A percentile compares a stretch with the other conserved stretches of the same genome.
These are phyloP conservation scores for Apamea sordens DNA, from an alignment of 2,888 invertebrate species.

Conservation along the genomic window DNA sequence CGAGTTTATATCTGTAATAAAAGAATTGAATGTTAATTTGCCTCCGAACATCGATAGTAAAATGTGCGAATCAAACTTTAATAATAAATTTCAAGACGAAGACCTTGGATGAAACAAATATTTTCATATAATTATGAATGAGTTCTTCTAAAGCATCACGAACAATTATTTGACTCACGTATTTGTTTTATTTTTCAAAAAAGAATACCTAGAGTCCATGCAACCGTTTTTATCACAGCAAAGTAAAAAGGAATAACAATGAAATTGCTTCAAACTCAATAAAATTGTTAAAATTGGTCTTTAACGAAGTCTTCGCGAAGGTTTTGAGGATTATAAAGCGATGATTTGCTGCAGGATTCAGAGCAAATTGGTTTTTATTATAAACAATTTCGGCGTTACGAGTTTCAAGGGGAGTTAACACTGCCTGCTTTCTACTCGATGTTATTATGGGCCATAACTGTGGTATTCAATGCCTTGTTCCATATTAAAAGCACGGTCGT, in stretches of 20 bases:
- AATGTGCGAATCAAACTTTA: conserved; percentile 11
- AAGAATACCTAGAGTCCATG: conserved; percentile 25
- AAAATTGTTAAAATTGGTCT: conserved; percentile 47
- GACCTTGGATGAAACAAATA: conserved; percentile 9
- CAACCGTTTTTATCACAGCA: conserved; percentile 37
- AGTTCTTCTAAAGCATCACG: conserved; percentile 12
- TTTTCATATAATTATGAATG: conserved; percentile 1
- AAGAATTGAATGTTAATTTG: conserved; percentile 51
- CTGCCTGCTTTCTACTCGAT: conserved; percentile 72
- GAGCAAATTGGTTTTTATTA: conserved; percentile 71
- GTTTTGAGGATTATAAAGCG: conserved; percentile 57
- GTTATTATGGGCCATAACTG: conserved; percentile 68
- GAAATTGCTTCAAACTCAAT: conserved; percentile 30
- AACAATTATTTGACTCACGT: conserved; percentile 17
- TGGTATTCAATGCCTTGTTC: conserved; percentile 58
- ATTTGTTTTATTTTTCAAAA: conserved; percentile 2
- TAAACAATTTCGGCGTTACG: conserved; percentile 61
- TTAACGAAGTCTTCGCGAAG: conserved; percentile 43
- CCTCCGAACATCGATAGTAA: conserved; percentile 27
- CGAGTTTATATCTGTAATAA: conserved; percentile 69
- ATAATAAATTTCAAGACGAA: background rate
- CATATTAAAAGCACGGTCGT: conserved; percentile 58
- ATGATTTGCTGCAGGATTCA: conserved; percentile 60
- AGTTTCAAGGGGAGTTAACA: conserved; percentile 64
- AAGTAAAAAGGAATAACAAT: conserved; percentile 32